Evolutionary conservation across 2,797 vertebrate species (phyloP).

Genomic region (Chaenodraco wilsoni): DNA sequence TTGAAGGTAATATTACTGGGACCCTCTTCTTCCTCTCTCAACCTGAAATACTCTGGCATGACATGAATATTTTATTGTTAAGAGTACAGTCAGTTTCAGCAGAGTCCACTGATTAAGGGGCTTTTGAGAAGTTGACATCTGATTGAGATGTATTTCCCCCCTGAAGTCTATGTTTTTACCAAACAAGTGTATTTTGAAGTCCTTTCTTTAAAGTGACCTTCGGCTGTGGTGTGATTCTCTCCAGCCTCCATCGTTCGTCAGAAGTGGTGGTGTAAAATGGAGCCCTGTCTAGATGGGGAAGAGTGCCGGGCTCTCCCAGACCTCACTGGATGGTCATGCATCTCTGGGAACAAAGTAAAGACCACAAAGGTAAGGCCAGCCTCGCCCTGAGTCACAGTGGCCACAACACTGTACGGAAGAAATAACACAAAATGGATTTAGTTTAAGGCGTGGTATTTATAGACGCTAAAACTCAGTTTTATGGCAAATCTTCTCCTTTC

Average conservation of each 20-base stretch:
- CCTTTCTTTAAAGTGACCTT: slow-evolving; percentile 62
- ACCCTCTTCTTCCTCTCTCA: slow-evolving; percentile 34
- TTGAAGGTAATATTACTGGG: slow-evolving; percentile 86
- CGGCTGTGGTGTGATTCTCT: slow-evolving; percentile 34
- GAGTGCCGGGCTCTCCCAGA: slow-evolving; percentile 84
- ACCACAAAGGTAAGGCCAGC: slow-evolving; percentile 82
- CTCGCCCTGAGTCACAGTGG: slow-evolving; percentile 33
- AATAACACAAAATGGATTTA: slow-evolving; percentile 16
- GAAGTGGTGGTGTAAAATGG: slow-evolving; percentile 87
- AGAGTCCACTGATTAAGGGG: slow-evolving; percentile 21
- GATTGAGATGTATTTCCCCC: slow-evolving; percentile 37
- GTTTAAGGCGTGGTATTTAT: slow-evolving; percentile 41
- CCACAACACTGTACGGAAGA: slow-evolving; percentile 7
- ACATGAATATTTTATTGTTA: slow-evolving; percentile 44
- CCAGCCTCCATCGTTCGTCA: slow-evolving; percentile 82
- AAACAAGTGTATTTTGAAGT: slow-evolving; percentile 38
- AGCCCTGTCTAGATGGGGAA: slow-evolving; percentile 80
- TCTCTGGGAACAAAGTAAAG: slow-evolving; percentile 84
- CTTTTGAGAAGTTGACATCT: slow-evolving; percentile 47
- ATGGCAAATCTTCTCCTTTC: slow-evolving; percentile 26
- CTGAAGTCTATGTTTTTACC: not conserved
- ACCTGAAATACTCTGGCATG: slow-evolving; percentile 31
- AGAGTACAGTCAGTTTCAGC: slow-evolving; percentile 23
- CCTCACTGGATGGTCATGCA: slow-evolving; percentile 84
- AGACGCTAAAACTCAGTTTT: slow-evolving; percentile 20